phyloP scores from a whole-genome alignment of 2,797 vertebrate species.

The Glossophaga mutica region DNA sequence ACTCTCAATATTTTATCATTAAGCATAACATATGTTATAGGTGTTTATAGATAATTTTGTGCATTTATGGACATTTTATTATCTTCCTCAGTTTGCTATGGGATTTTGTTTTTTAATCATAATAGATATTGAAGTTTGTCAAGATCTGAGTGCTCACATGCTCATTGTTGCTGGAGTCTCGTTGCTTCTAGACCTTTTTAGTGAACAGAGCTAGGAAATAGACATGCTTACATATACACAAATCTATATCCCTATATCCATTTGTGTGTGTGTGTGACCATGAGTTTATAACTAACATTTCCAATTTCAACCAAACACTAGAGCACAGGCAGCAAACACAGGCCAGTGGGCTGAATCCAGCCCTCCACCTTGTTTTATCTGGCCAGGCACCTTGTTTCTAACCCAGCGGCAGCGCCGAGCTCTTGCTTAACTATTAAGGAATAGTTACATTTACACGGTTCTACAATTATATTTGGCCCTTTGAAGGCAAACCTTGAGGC shows the following conservation, averaged over 20 bases:
- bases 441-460: too few relatives aligned
- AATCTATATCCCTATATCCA: not conserved
- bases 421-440: too few relatives aligned
- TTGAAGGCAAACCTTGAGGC: too few relatives aligned
- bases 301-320: not conserved
- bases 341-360: too few relatives aligned
- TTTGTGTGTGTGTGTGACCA: not conserved
- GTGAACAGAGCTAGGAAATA: not conserved
- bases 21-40: not conserved
- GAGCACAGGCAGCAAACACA: too few relatives aligned
- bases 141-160: not conserved
- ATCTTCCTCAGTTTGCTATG: not conserved
- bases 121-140: not conserved
- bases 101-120: not conserved
- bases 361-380: too few relatives aligned
- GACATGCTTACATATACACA: not conserved
- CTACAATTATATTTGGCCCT: too few relatives aligned
- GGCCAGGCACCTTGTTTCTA: too few relatives aligned
- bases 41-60: not conserved
- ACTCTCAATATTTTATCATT: not conserved
- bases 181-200: not conserved
- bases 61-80: not conserved
- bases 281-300: not conserved
- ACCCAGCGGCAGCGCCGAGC: too few relatives aligned
- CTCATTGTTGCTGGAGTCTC: not conserved